Conservation (phyloP, 2,113 vertebrate species). For the Leptodactylus fuscus region DNA sequence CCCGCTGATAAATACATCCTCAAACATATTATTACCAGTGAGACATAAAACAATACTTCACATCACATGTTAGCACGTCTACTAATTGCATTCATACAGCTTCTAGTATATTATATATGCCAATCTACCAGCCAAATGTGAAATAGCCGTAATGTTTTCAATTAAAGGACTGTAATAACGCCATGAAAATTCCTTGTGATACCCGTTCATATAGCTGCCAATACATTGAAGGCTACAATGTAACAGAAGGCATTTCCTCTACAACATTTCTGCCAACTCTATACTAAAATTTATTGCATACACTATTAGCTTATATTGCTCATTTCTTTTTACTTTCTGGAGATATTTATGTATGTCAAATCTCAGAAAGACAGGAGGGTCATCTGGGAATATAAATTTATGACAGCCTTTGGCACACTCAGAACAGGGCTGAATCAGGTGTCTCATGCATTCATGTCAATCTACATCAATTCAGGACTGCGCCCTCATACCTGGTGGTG, state of each 20-base stretch:
- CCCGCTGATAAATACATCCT: neutral
- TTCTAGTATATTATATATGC: neutral
- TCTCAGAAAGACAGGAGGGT: no score
- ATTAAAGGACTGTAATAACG: neutral
- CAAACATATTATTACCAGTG: neutral
- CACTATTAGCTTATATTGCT: no score
- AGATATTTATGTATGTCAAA: no score
- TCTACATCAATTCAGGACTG: no score
- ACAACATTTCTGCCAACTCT: neutral
- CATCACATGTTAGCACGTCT: neutral
- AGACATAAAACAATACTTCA: neutral
- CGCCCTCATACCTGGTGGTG: no score
- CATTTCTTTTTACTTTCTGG: no score
- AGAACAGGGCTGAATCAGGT: no score
- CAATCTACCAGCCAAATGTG: neutral
- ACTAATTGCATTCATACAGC: neutral
- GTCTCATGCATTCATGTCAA: no score
- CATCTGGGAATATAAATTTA: no score
- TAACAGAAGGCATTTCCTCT: neutral
- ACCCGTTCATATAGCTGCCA: neutral
- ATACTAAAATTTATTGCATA: neutral
- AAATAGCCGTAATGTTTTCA: neutral
- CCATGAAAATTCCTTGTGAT: neutral
- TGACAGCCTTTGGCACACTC: no score
- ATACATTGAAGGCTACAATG: neutral